Base-by-base conservation (phyloP, 2,797 vertebrate species). In the Lepidocolaptes lacrymiger region DNA sequence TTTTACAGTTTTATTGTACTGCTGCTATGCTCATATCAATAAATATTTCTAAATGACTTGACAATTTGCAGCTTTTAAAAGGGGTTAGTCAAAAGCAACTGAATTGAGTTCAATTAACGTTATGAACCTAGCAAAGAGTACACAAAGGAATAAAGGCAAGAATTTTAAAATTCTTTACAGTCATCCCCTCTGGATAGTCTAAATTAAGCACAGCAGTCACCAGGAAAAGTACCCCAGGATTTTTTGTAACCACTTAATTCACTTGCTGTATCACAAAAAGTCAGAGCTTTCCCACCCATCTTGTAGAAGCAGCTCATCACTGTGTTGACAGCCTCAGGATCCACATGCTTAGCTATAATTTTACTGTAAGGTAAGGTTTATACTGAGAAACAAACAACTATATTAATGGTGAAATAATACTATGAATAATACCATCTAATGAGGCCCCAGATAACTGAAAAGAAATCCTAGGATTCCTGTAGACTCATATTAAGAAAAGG, bases 231-330 rank as follows among this genome's bases (percentile, higher is more conserved):
- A 98, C 95, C 82, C 94, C 94, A 9, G 95, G 96, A 96, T 96
- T 89, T 97, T 96, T 96, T 97, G 88, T 95, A 93, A 93, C 91
- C 81, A 89, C 84, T 96, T 87, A 95, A 97, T 98, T 98, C 97
- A 98, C 98, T 98, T 98, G 97, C 96, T 98, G 86, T 98, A 98
- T 98, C 97, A 95, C 97, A 97, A 98, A 98, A 98, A 98, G 97
- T 96, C 96, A 94, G 87, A 98, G 95, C 96, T 97, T 97, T 98
- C 88, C 94, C 97, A 97, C 96, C 97, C 87, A 92, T 96, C 97
- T 97, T 97, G 93, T 97, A 97, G 97, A 98, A 96, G 97, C 93
- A 98, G 94, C 97, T 98, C 98, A 98, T 99, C 98, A 98, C 96
- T 96, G 93, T 97, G 96, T 97, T 97, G 79, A 98, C 97, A 98